Evolutionary conservation across 2,797 vertebrate genomes (phyloP).

Genomic region (Trachurus trachurus): DNA sequence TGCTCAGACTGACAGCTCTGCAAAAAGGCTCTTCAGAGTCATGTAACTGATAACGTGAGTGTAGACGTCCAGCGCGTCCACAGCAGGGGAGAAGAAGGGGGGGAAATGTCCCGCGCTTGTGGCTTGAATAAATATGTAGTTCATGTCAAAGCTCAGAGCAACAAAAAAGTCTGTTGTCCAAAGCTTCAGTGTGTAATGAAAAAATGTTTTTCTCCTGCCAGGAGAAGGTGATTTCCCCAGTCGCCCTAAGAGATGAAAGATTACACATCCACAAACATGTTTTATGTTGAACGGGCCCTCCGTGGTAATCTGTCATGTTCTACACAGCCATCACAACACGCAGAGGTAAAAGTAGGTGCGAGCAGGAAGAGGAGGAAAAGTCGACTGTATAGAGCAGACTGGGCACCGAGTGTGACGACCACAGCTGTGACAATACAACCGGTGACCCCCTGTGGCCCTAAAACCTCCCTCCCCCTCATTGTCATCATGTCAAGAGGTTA

Average conservation of each 20-base stretch:
- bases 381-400: slow-evolving; percentile 29
- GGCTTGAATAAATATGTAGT: slow-evolving; percentile 5
- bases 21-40: slow-evolving; percentile 19
- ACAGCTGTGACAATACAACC: slow-evolving; percentile 79
- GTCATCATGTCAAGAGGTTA: slow-evolving; percentile 28
- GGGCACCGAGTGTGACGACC: slow-evolving; percentile 36
- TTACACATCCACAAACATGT: slow-evolving; percentile 31
- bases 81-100: slow-evolving; percentile 13
- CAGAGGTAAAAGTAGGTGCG: slow-evolving; percentile 46
- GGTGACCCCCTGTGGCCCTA: slow-evolving; percentile 45
- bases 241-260: slow-evolving; percentile 27
- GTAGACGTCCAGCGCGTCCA: not conserved
- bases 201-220: slow-evolving; percentile 34
- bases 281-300: slow-evolving; percentile 21
- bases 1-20: not conserved
- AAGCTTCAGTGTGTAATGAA: slow-evolving; percentile 29
- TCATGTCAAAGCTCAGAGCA: slow-evolving; percentile 6
- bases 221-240: slow-evolving; percentile 48
- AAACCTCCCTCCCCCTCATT: slow-evolving; percentile 40
- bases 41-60: slow-evolving; percentile 10
- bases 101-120: not conserved
- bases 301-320: slow-evolving; percentile 7
- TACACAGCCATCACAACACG: slow-evolving; percentile 12
- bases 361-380: slow-evolving; percentile 21
- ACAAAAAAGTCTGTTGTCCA: slow-evolving; percentile 1